Conservation (phyloP, 2,797 vertebrate species). For the Acanthornis magna region DNA sequence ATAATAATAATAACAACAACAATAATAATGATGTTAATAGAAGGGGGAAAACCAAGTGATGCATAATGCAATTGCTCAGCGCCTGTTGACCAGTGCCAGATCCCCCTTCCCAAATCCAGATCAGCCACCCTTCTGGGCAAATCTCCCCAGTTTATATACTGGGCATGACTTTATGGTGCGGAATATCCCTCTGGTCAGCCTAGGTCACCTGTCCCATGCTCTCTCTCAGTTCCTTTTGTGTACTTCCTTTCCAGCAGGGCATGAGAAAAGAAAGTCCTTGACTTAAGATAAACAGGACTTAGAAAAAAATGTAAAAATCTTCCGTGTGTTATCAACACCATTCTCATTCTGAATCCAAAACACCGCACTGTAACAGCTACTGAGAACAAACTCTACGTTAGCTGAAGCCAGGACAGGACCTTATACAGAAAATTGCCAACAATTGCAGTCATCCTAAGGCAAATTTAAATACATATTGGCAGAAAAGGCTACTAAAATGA, state of each 20-base stretch:
- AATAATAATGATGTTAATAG: neutral
- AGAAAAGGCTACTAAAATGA: neutral
- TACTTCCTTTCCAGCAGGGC: neutral
- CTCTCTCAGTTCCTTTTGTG: neutral
- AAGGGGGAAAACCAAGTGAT: neutral
- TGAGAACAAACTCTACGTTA: neutral
- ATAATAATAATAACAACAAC: too few species aligned
- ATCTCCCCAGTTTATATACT: neutral
- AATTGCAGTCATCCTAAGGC: neutral
- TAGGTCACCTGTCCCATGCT: neutral
- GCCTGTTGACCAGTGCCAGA: neutral
- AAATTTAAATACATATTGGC: neutral
- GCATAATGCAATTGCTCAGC: neutral
- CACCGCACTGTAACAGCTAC: neutral
- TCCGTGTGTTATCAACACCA: too few species aligned
- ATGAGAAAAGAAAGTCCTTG: neutral
- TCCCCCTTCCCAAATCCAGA: neutral
- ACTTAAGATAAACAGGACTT: neutral
- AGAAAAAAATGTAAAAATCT: rapidly evolving
- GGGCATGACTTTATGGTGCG: rapidly evolving
- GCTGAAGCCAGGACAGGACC: neutral
- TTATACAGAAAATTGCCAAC: neutral
- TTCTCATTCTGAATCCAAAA: neutral
- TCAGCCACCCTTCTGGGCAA: neutral
- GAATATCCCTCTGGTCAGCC: neutral